These are phyloP conservation scores for Rhinogobio ventralis DNA, from an alignment of 2,797 vertebrate species.

Conservation along the genomic window DNA sequence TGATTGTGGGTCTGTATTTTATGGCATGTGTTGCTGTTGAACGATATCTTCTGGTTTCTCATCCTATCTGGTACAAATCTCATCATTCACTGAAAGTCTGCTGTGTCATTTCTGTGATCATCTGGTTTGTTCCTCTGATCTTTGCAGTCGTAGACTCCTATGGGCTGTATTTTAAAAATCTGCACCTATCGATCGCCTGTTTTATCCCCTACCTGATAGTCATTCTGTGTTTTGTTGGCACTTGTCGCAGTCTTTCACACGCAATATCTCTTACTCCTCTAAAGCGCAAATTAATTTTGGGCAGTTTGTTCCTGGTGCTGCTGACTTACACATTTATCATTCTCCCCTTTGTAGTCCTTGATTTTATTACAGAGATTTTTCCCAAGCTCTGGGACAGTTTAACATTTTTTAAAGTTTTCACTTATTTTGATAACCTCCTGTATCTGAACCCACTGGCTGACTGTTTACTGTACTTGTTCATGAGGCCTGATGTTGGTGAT, in stretches of 20 bases:
- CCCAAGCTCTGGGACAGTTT: too few species aligned
- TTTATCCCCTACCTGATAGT: background rate
- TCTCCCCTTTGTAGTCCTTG: background rate
- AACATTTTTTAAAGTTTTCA: too few species aligned
- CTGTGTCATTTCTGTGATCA: background rate
- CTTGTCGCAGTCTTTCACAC: background rate
- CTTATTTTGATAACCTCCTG: background rate
- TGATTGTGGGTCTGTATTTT: too few species aligned
- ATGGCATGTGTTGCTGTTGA: too few species aligned
- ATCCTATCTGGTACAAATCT: conserved; percentile 18
- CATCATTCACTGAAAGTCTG: conserved; percentile 11
- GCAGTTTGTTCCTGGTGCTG: conserved; percentile 22
- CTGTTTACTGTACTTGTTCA: conserved; percentile 14
- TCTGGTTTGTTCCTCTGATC: conserved; percentile 12
- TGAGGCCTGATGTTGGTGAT: conserved; percentile 9
- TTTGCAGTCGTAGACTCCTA: accelerated
- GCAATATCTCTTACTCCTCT: background rate
- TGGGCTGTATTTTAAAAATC: accelerated
- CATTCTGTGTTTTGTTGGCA: conserved; percentile 21
- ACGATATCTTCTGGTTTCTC: conserved; percentile 12
- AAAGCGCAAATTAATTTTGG: background rate
- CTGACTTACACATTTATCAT: conserved; percentile 19
- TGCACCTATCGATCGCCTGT: background rate
- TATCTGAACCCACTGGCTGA: conserved; percentile 30
- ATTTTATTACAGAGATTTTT: too few species aligned